Evolutionary conservation across 1,140 invertebrate species (phyloP), one percentile per base, ranked within the genome.

Genomic region (Drosophila prosaltans): DNA sequence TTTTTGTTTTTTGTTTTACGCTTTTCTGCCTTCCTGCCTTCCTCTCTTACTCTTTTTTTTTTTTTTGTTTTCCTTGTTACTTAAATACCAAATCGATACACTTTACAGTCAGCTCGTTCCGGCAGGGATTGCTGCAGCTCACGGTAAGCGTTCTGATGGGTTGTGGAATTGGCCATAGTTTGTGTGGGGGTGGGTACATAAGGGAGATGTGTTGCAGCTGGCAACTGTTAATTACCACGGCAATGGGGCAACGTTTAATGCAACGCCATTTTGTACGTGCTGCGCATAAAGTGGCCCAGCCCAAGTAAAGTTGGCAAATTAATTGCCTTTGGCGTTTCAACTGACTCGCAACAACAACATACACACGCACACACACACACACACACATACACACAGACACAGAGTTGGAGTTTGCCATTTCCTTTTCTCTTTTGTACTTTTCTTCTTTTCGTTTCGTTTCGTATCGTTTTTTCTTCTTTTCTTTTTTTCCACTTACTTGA

Each of bases 241-340:
- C 80, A 88, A 86, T 81, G 74, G 80, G 76, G 79, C 73, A 70
- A 75, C 83, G 69, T 88, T 86, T 86, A 86, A 88, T 86, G 82
- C 82, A 86, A 86, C 81, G 77, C 80, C 82, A 88, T 88, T 86
- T 83, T 62, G 82, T 88, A 86, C 82, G 82, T 86, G 83, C 76
- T 76, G 78, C 69, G 85, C 77, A 90, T 89, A 88, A 88, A 90
- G 77, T 90, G 60, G 85, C 60, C 67, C 57, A 54, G 85, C 60
- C 67, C 57, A 54, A 64, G 75, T 74, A 72, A 78, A 68, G 67
- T 97, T 95, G 64, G 96, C 93, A 26, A 51, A 96, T 93, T 69
- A 93, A 93, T 67, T 93, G 90, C 58, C 41, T 26, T 75, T 65
- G 41, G 60, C 6, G 36, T 43, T 26, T 57, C 41, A 65, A 67